Evolutionary conservation across 2,888 invertebrate genomes (phyloP), one percentile per base, ranked within the genome.

Genomic region (Holacanthella duospinosa): DNA sequence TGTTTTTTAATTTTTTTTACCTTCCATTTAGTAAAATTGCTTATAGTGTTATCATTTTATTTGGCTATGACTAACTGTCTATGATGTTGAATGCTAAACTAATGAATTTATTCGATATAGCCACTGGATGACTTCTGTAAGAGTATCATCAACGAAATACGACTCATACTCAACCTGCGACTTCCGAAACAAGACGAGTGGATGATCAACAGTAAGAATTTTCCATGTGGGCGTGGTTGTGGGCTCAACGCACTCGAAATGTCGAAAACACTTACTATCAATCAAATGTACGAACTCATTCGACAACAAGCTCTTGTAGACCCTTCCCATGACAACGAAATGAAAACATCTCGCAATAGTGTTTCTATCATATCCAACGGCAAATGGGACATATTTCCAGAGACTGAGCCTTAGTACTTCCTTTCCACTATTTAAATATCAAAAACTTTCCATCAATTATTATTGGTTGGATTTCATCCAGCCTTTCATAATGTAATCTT

Each of bases 91-190:
- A n/a, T n/a, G n/a, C n/a, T n/a, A n/a, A n/a, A n/a, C n/a, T n/a
- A n/a, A n/a, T n/a, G n/a, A n/a, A n/a, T 36, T 36, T 36, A 12
- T 36, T 36, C 16, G 6, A 12, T 48, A 9, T 48, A 70, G 70
- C 70, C 70, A 1, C 59, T 70, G 43, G 68, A 70, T 43, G 70
- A 70, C 60, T 68, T 63, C 59, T 70, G 70, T 53, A 60, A 66
- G n/a, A 68, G 67, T 1, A 61, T 64, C 16, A 67, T 65, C 43
- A 58, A 61, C 2, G 70, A 70, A 63, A 67, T 68, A 28, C 63
- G 48, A 4, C 21, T 48, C 4, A 48, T 48, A 16, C 21, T n/a
- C 4, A 48, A 48, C 21, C 48, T 48, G 4, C 48, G 48, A 4
- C 48, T 48, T 4, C 48, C 48, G 4, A 48, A 48, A 21, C 16